phyloP scores from a whole-genome alignment of 2,888 invertebrate genomes.

The Aethes cnicana region DNA sequence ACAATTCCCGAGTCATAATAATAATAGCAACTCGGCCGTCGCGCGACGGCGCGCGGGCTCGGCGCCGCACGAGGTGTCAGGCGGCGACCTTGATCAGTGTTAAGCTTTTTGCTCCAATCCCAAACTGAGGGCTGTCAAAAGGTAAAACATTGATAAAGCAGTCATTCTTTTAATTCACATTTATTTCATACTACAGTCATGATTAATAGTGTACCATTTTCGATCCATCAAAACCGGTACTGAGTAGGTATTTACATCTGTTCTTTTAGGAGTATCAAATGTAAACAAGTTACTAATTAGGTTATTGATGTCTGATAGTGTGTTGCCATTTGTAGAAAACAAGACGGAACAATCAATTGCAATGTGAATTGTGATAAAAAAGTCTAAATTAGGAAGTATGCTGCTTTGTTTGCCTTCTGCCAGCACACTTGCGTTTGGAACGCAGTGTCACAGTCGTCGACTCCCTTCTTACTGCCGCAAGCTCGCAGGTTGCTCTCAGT shows the following conservation, averaged over 20 bases:
- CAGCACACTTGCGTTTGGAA: conserved; percentile 70
- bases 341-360: too few species aligned
- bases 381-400: conserved; percentile 63
- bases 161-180: conserved; percentile 10
- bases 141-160: conserved; percentile 3
- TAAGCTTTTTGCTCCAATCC: conserved; percentile 15
- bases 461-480: conserved; percentile 62
- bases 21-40: conserved; percentile 1
- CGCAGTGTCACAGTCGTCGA: conserved; percentile 70
- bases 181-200: conserved; percentile 7
- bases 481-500: conserved; percentile 48
- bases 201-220: neutral
- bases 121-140: neutral
- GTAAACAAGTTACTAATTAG: conserved; percentile 25
- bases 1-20: conserved; percentile 12
- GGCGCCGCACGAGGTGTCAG: neutral
- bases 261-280: conserved; percentile 1
- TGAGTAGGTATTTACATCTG: neutral
- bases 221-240: neutral
- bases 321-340: neutral
- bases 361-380: neutral
- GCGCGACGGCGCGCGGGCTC: neutral
- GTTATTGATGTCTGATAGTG: conserved; percentile 10
- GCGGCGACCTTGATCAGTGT: conserved; percentile 20
- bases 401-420: conserved; percentile 60